Evolutionary conservation across 1,140 invertebrate genomes (phyloP).

Genomic region (Aphidius ervi): DNA sequence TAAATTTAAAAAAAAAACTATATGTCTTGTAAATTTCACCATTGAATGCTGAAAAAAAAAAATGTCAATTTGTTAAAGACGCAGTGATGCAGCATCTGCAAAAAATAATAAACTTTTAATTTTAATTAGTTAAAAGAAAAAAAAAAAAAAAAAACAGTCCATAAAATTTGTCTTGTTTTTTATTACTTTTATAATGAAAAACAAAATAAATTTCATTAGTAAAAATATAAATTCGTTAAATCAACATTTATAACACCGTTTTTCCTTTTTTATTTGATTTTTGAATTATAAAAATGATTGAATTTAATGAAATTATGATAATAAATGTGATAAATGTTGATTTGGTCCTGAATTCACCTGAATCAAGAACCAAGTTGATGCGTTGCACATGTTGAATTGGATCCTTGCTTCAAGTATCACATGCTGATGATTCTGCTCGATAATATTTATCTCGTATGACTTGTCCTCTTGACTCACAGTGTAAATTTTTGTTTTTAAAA

Average conservation of each 20-base stretch:
- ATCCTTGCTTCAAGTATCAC: conserved; percentile 28
- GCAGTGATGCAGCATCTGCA: no score
- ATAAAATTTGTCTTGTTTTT: background rate
- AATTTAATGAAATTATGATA: conserved; percentile 12
- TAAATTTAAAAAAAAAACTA: no score
- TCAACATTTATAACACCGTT: conserved; percentile 42
- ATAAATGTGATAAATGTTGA: conserved; percentile 46
- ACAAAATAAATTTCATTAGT: conserved; percentile 14
- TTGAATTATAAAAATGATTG: background rate
- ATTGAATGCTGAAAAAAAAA: no score
- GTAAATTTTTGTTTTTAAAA: conserved; percentile 25
- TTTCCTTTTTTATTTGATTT: no score
- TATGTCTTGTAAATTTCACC: no score
- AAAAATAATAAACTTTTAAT: no score
- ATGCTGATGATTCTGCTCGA: conserved; percentile 30
- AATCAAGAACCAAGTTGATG: conserved; percentile 49
- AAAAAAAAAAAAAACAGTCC: background rate
- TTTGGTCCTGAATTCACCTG: conserved; percentile 53
- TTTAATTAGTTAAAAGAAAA: no score
- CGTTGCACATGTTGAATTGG: conserved; percentile 18
- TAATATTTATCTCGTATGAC: conserved; percentile 26
- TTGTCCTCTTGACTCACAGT: conserved; percentile 38
- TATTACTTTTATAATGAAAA: background rate
- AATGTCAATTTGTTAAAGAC: no score
- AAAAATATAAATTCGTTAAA: conserved; percentile 36